Base-by-base conservation (phyloP, 1,140 invertebrate species). In the Orchestia grillus region DNA sequence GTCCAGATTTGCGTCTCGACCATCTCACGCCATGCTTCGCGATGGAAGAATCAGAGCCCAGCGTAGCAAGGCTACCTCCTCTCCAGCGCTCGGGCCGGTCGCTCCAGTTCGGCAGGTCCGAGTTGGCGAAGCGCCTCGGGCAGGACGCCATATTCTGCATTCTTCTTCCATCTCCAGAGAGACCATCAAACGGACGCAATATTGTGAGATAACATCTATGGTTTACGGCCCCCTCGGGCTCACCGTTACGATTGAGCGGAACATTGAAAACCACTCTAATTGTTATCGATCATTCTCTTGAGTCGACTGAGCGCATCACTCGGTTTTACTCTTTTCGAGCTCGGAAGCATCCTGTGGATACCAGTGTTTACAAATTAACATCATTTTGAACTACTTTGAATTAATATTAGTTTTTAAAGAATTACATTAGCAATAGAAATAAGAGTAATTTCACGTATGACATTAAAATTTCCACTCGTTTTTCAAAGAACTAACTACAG, bases 91-190 rank as follows among this genome's bases (percentile, higher is more conserved):
- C 62, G 62, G 62, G 11, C 62, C 3, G 62, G 62, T 15, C 62
- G 62, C 62, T 77, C 62, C 28, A 77, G 62, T 77, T 77, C 62
- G 11, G 62, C 62, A 77, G 62, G 62, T 77, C 62, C 28, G 6
- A 28, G 28, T 77, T 28, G 62, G 11, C 36, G 47, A 3, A 36
- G 44, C 88, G 88, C 88, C 88, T 23, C 88, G 41, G 88, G 88
- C 41, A 44, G 41, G 11, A 43, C 41, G 92, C 44, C 92, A 94
- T 94, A 94, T 94, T 94, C 92, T 44, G 92, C 92, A 94, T 94
- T 94, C 92, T 94, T 94, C 92, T 94, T 45, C 44, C 92, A 94
- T 94, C 92, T 45, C 41, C 8, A 94, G 92, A 94, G 92, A 19
- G 40, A 44, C 92, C 41, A 94, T 94, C 92, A 11, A 94, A 40